Evolutionary conservation across 2,797 vertebrate genomes (phyloP).

Genomic region (Acanthornis magna): DNA sequence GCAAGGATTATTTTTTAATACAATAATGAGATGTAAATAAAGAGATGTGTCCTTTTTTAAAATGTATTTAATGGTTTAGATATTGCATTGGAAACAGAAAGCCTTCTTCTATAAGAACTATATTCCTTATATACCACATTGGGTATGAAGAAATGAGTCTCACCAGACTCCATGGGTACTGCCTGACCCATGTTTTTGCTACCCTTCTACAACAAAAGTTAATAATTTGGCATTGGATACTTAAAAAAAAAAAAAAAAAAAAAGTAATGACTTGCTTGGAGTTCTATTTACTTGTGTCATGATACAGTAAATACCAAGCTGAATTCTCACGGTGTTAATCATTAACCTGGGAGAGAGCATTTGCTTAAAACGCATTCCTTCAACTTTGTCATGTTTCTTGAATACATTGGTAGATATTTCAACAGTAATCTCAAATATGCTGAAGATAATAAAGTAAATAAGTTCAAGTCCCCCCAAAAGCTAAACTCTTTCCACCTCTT

Average conservation of each 20-base stretch:
- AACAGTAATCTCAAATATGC: neutral
- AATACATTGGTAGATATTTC: neutral
- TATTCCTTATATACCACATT: neutral
- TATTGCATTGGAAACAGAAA: neutral
- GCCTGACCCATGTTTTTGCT: neutral
- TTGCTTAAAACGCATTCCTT: slow-evolving; percentile 7
- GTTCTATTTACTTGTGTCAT: slow-evolving; percentile 27
- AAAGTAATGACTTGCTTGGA: slow-evolving; percentile 5
- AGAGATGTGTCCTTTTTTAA: neutral
- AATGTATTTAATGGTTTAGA: neutral
- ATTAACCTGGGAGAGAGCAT: neutral
- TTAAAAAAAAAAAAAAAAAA: neutral
- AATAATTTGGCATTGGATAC: slow-evolving; percentile 7
- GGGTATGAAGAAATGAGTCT: neutral
- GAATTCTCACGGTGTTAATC: slow-evolving; percentile 25
- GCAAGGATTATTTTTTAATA: neutral
- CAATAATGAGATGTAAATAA: neutral
- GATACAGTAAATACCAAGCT: slow-evolving; percentile 8
- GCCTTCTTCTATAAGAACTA: neutral
- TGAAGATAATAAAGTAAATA: neutral
- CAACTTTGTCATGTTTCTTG: neutral
- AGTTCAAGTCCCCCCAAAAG: neutral
- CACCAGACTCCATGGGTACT: neutral
- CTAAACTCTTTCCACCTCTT: neutral
- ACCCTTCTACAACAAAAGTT: neutral